A percentile compares a stretch with the other conserved stretches of the same genome.
phyloP scores from a whole-genome alignment of 2,113 vertebrate genomes.

The Microcebus ravelobensis region DNA sequence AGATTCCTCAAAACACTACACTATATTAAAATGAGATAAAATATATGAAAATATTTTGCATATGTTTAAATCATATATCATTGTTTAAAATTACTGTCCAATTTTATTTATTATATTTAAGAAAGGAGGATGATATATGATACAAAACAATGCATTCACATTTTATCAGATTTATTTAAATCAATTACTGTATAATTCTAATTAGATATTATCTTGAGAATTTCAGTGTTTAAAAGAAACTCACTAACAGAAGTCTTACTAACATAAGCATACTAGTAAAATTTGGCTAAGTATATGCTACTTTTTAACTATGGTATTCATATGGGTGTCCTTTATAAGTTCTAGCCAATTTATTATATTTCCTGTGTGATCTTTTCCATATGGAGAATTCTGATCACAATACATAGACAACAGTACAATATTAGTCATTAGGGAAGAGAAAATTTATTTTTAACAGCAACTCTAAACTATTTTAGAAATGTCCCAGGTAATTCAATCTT shows the following conservation, averaged over 20 bases:
- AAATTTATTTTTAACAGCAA: neutral
- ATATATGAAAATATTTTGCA: neutral
- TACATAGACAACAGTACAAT: neutral
- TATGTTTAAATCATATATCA: neutral
- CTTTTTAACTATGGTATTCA: neutral
- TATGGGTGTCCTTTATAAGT: neutral
- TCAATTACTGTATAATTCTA: neutral
- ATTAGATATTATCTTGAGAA: neutral
- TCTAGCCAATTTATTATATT: neutral
- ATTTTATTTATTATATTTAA: neutral
- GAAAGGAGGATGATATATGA: neutral
- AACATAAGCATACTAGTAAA: neutral
- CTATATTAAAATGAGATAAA: neutral
- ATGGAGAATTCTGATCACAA: neutral
- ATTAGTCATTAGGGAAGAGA: neutral
- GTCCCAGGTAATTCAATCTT: neutral
- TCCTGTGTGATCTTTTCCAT: neutral
- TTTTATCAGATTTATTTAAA: neutral
- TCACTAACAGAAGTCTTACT: neutral
- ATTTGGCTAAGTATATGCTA: neutral
- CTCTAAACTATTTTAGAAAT: neutral
- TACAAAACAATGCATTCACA: neutral
- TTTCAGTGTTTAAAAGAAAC: neutral
- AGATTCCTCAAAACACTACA: neutral
- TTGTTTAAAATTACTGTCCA: neutral